Conservation (phyloP, 2,113 vertebrate genomes). For the Eptatretus burgeri region DNA sequence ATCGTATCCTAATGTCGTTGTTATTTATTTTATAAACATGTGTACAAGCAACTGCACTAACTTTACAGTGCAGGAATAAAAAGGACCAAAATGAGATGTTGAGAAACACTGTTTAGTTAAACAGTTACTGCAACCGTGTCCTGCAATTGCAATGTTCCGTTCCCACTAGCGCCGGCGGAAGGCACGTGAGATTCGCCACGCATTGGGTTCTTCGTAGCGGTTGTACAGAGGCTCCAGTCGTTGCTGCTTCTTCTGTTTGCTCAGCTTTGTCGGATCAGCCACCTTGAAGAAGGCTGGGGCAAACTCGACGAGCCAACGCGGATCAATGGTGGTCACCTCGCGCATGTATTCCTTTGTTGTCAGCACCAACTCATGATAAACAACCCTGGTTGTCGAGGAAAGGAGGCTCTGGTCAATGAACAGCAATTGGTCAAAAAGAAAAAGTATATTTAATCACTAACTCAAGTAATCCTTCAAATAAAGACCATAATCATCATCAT, state of each 20-base stretch:
- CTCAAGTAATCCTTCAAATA: too few relatives aligned
- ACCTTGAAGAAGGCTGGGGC: conserved; percentile 92
- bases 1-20: too few relatives aligned
- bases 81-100: too few relatives aligned
- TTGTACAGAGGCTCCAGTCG: conserved; percentile 76
- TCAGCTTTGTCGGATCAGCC: conserved; percentile 75
- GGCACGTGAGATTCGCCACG: conserved; percentile 75
- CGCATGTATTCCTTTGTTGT: conserved; percentile 98
- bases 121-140: too few relatives aligned
- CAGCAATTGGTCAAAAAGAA: too few relatives aligned
- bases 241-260: conserved; percentile 98
- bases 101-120: too few relatives aligned
- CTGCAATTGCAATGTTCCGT: too few relatives aligned
- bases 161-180: conserved; percentile 39
- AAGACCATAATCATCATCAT: too few relatives aligned
- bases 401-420: not conserved
- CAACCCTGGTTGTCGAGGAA: conserved; percentile 32
- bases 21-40: too few relatives aligned
- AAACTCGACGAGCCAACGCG: conserved; percentile 88
- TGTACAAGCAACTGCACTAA: too few relatives aligned
- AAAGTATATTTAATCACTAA: too few relatives aligned
- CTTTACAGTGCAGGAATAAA: too few relatives aligned
- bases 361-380: conserved; percentile 80
- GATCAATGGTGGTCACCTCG: conserved; percentile 87
- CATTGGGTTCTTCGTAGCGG: conserved; percentile 85